A percentile compares a stretch with the other conserved stretches of the same genome.
These are phyloP conservation scores for Ferdinandea cuprea DNA, from an alignment of 2,888 invertebrate genomes.

Conservation along the genomic window DNA sequence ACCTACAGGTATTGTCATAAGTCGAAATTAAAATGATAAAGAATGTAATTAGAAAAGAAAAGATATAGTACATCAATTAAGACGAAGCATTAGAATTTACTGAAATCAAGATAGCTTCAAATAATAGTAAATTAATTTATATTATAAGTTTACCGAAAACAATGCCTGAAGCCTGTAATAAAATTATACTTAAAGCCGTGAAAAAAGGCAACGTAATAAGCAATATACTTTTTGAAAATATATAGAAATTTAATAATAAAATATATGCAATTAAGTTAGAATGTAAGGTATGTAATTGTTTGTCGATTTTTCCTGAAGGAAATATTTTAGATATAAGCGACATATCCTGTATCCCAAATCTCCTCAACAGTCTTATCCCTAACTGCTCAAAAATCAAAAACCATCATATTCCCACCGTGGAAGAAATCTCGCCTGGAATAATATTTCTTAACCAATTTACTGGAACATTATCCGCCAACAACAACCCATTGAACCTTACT, in stretches of 20 bases:
- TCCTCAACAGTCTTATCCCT: not conserved
- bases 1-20: too few relatives aligned
- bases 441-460: not conserved
- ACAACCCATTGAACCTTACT: not conserved
- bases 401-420: constrained; percentile 7
- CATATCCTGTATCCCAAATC: constrained; percentile 10
- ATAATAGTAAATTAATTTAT: too few relatives aligned
- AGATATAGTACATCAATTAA: too few relatives aligned
- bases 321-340: constrained; percentile 19
- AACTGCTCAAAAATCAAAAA: constrained; percentile 20
- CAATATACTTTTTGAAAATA: constrained; percentile 30
- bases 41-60: too few relatives aligned
- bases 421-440: constrained; percentile 2
- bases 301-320: constrained; percentile 51
- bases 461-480: not conserved
- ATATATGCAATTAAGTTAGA: constrained; percentile 28
- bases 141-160: too few relatives aligned
- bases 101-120: too few relatives aligned
- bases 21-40: too few relatives aligned
- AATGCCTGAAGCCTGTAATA: too few relatives aligned
- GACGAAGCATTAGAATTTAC: too few relatives aligned
- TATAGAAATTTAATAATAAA: constrained; percentile 36
- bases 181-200: constrained; percentile 26
- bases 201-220: too few relatives aligned
- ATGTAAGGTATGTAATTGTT: constrained; percentile 42